A percentile compares a stretch with the other conserved stretches of the same genome.
Evolutionary conservation across 1,140 invertebrate species (phyloP).

Genomic region (Caenorhabditis brenneri): DNA sequence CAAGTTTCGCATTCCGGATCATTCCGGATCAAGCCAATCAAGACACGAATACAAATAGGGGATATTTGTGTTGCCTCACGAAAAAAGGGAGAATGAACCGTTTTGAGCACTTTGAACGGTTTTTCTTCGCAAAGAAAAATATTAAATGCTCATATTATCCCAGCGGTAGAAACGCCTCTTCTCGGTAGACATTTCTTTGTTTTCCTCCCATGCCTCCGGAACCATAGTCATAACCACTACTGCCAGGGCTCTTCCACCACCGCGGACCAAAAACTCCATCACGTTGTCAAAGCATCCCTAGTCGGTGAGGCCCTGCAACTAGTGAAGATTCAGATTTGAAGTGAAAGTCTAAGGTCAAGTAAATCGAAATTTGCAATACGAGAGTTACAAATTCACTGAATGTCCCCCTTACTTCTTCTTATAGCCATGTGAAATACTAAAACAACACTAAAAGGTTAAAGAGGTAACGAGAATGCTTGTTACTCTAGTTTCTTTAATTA

Average conservation of each 20-base stretch:
- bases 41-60: no score
- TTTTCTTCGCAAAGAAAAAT: no score
- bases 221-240: conserved; percentile 99
- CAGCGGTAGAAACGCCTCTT: conserved; percentile 96
- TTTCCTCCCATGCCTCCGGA: conserved; percentile 98
- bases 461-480: conserved; percentile 25
- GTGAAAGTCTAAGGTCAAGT: background rate
- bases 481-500: background rate
- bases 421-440: background rate
- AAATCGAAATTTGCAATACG: conserved; percentile 42
- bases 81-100: no score
- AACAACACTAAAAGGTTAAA: background rate
- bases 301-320: conserved; percentile 83
- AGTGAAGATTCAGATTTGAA: background rate
- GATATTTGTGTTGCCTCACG: no score
- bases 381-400: background rate
- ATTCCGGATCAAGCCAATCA: no score
- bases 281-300: conserved; percentile 96
- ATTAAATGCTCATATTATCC: conserved; percentile 92
- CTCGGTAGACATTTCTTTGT: conserved; percentile 85
- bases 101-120: no score
- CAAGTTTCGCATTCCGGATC: no score
- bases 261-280: conserved; percentile 92
- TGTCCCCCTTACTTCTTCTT: background rate
- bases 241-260: conserved; percentile 85